phyloP scores from a whole-genome alignment of 1,140 invertebrate species.

The Octopus bimaculoides region DNA sequence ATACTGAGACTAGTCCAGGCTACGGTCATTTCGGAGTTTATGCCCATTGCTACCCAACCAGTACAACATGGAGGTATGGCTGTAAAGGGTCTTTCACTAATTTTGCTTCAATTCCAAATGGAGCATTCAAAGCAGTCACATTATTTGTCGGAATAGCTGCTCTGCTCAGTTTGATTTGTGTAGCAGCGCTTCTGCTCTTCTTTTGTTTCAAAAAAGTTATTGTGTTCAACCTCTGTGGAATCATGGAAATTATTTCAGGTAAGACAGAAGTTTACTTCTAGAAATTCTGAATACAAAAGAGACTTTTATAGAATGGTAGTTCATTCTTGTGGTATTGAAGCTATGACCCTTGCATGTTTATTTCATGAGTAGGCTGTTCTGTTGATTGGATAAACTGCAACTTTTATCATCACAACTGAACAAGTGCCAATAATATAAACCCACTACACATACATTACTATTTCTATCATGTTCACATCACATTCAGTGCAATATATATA shows the following conservation, averaged over 20 bases:
- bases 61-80: conserved; percentile 24
- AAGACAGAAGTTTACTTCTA: conserved; percentile 16
- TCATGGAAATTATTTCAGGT: conserved; percentile 47
- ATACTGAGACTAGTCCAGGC: conserved; percentile 72
- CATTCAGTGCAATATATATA: too few relatives aligned
- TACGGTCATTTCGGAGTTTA: conserved; percentile 89
- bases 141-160: conserved; percentile 88
- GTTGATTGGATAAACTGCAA: too few relatives aligned
- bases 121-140: conserved; percentile 62
- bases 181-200: conserved; percentile 79
- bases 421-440: too few relatives aligned
- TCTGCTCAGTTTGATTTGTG: conserved; percentile 77
- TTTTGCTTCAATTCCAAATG: conserved; percentile 32
- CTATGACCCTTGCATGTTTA: too few relatives aligned
- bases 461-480: too few relatives aligned
- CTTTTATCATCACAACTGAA: too few relatives aligned
- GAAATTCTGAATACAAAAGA: too few relatives aligned
- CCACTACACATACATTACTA: too few relatives aligned
- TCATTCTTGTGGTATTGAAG: too few relatives aligned
- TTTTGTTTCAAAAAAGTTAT: conserved; percentile 93
- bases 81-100: conserved; percentile 34
- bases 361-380: too few relatives aligned
- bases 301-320: too few relatives aligned
- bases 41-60: conserved; percentile 68
- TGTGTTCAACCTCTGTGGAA: conserved; percentile 89